Percentiles rank a stretch among this genome's conserved stretches.
Conservation (phyloP, 1,140 invertebrate genomes). For the Saxidomus purpurata region DNA sequence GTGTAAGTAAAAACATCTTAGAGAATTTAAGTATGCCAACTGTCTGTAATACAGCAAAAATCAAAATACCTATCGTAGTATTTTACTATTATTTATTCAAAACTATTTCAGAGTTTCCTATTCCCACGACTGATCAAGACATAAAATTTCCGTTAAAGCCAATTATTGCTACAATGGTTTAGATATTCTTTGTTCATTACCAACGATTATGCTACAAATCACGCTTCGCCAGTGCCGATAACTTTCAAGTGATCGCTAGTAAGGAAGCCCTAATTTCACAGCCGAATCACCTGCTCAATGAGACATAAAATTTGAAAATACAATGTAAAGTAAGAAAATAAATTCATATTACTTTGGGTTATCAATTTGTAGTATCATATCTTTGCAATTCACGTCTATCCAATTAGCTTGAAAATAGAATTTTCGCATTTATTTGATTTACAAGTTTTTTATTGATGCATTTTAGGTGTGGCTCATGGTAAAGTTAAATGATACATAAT, state of each 20-base stretch:
- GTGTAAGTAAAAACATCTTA: no score
- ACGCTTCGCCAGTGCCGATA: neutral
- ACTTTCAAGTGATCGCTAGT: neutral
- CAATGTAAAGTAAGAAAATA: neutral
- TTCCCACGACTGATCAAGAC: conserved; percentile 32
- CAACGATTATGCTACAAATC: conserved; percentile 6
- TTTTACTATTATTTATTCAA: conserved; percentile 26
- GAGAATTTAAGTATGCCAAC: no score
- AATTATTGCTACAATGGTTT: conserved; percentile 8
- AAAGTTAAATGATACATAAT: no score
- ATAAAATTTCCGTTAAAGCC: conserved; percentile 43
- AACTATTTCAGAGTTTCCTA: neutral
- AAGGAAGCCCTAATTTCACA: conserved; percentile 33
- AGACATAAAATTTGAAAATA: conserved; percentile 36
- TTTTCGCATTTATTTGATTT: conserved; percentile 6
- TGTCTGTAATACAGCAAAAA: no score
- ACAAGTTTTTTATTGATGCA: no score
- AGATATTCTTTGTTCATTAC: conserved; percentile 38
- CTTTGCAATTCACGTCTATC: neutral
- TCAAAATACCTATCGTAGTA: neutral
- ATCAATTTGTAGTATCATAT: neutral
- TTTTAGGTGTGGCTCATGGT: no score
- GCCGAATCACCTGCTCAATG: neutral
- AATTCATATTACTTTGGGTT: neutral
- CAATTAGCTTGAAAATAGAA: neutral